These are phyloP conservation scores for Philhelius pedissequus DNA, from an alignment of 2,888 invertebrate genomes.

Conservation along the genomic window DNA sequence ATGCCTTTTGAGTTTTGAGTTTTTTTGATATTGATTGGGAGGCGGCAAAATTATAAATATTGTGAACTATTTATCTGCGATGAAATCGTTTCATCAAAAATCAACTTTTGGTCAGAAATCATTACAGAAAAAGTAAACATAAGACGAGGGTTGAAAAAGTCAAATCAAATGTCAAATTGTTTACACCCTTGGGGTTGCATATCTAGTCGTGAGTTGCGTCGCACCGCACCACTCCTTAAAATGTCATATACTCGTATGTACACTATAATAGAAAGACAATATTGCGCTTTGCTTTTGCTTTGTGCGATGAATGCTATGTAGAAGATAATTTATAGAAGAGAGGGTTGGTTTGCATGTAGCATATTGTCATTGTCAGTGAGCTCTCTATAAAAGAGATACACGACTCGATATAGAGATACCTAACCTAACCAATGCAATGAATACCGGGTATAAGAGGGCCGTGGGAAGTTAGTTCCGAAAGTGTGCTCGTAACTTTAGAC, in stretches of 20 bases:
- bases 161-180: slow-evolving; percentile 67
- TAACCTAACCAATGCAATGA: not conserved
- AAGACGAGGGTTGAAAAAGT: slow-evolving; percentile 49
- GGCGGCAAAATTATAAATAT: not conserved
- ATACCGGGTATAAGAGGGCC: slow-evolving; percentile 4
- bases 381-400: slow-evolving; percentile 51
- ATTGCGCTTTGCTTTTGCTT: slow-evolving; percentile 40
- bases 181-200: slow-evolving; percentile 58
- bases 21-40: not conserved
- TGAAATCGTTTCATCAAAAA: slow-evolving; percentile 53
- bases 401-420: slow-evolving; percentile 27
- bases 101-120: slow-evolving; percentile 48
- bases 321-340: slow-evolving; percentile 35
- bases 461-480: slow-evolving; percentile 60
- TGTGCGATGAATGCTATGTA: not conserved
- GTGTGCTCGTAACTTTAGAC: slow-evolving; percentile 66
- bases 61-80: slow-evolving; percentile 18
- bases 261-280: slow-evolving; percentile 22
- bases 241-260: not conserved
- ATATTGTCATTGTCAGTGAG: slow-evolving; percentile 67
- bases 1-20: slow-evolving; percentile 8
- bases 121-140: not conserved
- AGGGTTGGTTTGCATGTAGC: slow-evolving; percentile 44
- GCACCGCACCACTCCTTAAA: too few relatives aligned
- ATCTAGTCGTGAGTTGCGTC: not conserved